Conservation (phyloP, 2,888 invertebrate genomes). For the Girardia tigrina region DNA sequence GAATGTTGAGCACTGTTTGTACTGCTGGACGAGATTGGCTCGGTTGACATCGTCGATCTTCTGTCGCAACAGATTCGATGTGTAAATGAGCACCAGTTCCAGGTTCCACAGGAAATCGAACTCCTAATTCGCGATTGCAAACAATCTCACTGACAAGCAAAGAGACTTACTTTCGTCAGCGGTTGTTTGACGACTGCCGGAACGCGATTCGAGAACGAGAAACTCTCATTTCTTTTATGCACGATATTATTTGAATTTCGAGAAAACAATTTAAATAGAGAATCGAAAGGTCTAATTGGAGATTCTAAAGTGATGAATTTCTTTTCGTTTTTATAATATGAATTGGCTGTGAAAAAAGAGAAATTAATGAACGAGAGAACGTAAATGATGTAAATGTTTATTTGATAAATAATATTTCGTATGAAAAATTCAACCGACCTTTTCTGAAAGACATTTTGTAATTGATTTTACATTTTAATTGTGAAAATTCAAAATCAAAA, state of each 20-base stretch:
- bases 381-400: too few species aligned
- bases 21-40: background rate
- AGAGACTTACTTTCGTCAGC: too few species aligned
- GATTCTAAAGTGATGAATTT: background rate
- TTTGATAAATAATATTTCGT: background rate
- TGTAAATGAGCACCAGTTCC: background rate
- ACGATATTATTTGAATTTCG: background rate
- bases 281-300: background rate
- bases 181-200: too few species aligned
- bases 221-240: conserved; percentile 6
- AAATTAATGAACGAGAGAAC: too few species aligned
- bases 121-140: background rate
- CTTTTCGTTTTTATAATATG: background rate
- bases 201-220: background rate
- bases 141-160: too few species aligned
- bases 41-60: background rate
- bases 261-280: background rate
- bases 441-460: conserved; percentile 2
- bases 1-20: background rate
- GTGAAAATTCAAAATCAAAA: too few species aligned
- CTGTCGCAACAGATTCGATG: background rate
- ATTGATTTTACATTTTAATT: too few species aligned
- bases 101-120: background rate
- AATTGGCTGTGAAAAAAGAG: background rate
- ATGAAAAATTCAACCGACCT: background rate